Conservation (phyloP, 2,888 invertebrate species). For the Sepioteuthis lessoniana region DNA sequence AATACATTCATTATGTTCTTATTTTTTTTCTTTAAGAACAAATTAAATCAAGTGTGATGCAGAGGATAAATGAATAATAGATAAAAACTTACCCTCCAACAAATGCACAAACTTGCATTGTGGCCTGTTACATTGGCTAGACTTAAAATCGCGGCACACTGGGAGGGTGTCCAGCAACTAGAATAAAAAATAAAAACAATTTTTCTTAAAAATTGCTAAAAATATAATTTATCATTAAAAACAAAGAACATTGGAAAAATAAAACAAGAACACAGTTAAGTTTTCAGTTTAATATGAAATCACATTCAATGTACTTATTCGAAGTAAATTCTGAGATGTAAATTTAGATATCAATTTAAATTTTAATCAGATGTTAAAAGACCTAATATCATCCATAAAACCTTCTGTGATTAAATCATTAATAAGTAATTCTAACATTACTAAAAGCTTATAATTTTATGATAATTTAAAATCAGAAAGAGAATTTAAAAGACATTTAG, state of each 20-base stretch:
- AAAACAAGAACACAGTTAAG: background rate
- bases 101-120: conserved; percentile 99
- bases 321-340: background rate
- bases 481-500: too few relatives aligned
- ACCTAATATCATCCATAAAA: background rate
- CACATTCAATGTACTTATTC: background rate
- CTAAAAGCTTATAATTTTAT: background rate
- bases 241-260: background rate
- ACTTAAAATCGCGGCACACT: conserved; percentile 99
- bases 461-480: background rate
- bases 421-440: background rate
- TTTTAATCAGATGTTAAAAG: background rate
- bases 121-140: conserved; percentile 91
- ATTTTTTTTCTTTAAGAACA: too few relatives aligned
- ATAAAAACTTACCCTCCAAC: conserved; percentile 87
- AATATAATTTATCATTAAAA: background rate
- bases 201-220: background rate
- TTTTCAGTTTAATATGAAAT: background rate
- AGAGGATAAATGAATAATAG: background rate
- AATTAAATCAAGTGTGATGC: background rate
- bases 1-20: too few relatives aligned
- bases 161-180: conserved; percentile 99
- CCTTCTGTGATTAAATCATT: background rate
- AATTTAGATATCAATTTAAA: background rate
- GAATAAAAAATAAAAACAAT: conserved; percentile 76